Conservation (phyloP, 2,797 vertebrate genomes). For the Silurus aristotelis region DNA sequence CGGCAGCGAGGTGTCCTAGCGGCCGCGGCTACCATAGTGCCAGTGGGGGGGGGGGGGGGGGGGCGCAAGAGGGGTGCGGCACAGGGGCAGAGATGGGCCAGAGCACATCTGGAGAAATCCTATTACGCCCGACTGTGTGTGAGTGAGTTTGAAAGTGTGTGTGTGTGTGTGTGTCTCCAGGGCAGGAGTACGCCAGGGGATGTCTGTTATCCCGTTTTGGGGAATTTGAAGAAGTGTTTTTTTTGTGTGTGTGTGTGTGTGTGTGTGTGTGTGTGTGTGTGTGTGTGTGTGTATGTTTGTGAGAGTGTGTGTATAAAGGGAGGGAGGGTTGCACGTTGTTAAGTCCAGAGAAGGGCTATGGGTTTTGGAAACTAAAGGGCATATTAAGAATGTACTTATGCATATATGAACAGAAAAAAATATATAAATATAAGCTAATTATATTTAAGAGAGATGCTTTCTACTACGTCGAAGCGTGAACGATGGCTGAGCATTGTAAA, state of each 20-base stretch:
- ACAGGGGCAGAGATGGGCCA: background rate
- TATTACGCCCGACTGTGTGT: slow-evolving; percentile 11
- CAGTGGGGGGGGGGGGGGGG: background rate
- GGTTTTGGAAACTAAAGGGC: slow-evolving; percentile 42
- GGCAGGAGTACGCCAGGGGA: slow-evolving; percentile 23
- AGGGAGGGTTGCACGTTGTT: background rate
- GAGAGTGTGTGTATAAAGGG: slow-evolving; percentile 16
- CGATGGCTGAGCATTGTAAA: slow-evolving; percentile 43
- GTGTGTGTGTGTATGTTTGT: slow-evolving; percentile 32
- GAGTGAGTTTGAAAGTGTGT: background rate
- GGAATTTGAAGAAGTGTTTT: slow-evolving; percentile 39
- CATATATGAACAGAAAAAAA: slow-evolving; percentile 57
- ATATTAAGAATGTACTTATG: slow-evolving; percentile 55
- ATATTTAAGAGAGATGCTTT: slow-evolving; percentile 59
- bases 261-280: slow-evolving; percentile 21
- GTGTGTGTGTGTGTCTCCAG: slow-evolving; percentile 13
- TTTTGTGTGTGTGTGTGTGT: background rate
- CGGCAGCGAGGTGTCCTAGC: slow-evolving; percentile 84
- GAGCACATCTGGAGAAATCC: slow-evolving; percentile 2
- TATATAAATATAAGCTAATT: slow-evolving; percentile 61
- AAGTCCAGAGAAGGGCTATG: slow-evolving; percentile 30
- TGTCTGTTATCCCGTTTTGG: slow-evolving; percentile 28
- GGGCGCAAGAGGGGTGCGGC: background rate
- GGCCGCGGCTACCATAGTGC: slow-evolving; percentile 54
- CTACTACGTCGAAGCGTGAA: slow-evolving; percentile 36